Evolutionary conservation across 2,888 invertebrate species (phyloP), one percentile per base, ranked within the genome.

Genomic region (Selenia dentaria): DNA sequence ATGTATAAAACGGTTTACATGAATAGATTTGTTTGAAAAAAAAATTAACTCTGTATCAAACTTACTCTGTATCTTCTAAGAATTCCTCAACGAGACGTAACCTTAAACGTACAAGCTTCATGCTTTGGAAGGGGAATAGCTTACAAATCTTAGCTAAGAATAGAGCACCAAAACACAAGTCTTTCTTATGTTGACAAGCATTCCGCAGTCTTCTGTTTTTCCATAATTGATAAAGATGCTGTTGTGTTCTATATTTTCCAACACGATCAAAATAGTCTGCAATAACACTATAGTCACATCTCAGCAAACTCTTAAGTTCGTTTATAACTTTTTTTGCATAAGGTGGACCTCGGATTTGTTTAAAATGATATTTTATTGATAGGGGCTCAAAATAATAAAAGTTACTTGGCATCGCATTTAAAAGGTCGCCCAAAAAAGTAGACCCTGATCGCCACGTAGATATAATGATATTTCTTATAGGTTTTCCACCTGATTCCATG

Each of bases 341-440:
- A 1, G 95, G 94, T 12, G 94, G 92, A 3, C 94, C 95, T 63
- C 97, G 92, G 45, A 96, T 94, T 88, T 96, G 96, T 54, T 16
- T 16, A 97, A 94, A 92, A 59, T 97, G 96, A 48, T 95, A 95
- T 82, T 95, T 95, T 70, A 96, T 94, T 46, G 97, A 86, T 48
- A 97, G 85, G 18, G 97, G 97, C 79, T 97, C 97, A 74, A 97
- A 97, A 76, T 97, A 96, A 83, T 97, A 97, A 81, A 93, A 97
- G 76, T 95, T 97, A 13, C 94, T 96, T n/a, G 97, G 97, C 74
- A 96, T 93, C 14, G 96, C 92, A 75, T 96, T 96, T 29, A 97
- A 76, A 26, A 97, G 93, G 69, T 97, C 97, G 36, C 97, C 97
- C 36, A 97, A 91, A 78, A 97, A 97, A 20, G 97, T 97, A 13